Evolutionary conservation across 2,113 vertebrate genomes (phyloP), one percentile per base, ranked within the genome.

Genomic region (Cyprinus carpio): DNA sequence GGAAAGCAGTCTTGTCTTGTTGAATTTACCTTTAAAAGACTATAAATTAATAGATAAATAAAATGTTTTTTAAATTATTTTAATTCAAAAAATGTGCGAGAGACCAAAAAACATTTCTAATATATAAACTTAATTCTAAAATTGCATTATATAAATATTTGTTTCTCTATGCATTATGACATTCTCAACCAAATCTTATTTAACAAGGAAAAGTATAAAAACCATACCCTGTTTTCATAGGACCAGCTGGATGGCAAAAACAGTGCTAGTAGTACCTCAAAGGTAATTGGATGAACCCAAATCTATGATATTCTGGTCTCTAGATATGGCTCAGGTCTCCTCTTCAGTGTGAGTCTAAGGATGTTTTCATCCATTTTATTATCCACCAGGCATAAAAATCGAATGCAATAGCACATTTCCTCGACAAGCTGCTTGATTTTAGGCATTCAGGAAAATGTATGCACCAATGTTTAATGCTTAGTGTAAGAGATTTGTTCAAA

Each of bases 1-100:
- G 74, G 43, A n/a, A n/a, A 62, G 60, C 71, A 40, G 58, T 58
- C 65, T 27, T 71, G 65, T 77, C 27, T 69, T 71, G 46, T 37
- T 27, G 23, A 74, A 49, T 27, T 71, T 67, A 67, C 43, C 9
- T 80, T 64, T 80, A 58, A 56, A 78, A 58, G 51, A 4, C 64
- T 9, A 16, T n/a, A n/a, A n/a, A n/a, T n/a, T n/a, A n/a, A n/a
- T n/a, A n/a, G n/a, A n/a, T 65, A 1, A 29, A 56, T 56, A 56
- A 25, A 12, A 27, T 27, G n/a, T n/a, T n/a, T 62, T 62, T 2
- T 27, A 29, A 64, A 6, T 64, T 2, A 15, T 29, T 64, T 29
- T 56, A 64, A 64, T 62, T 11, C 0, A 6, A 13, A 64, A 64
- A 6, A 15, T 56, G 54, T 20, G 54, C 5, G 6, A 54, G 51